Evolutionary conservation across 2,113 vertebrate species (phyloP), one percentile per base, ranked within the genome.

Genomic region (Psilopogon haemacephalus): DNA sequence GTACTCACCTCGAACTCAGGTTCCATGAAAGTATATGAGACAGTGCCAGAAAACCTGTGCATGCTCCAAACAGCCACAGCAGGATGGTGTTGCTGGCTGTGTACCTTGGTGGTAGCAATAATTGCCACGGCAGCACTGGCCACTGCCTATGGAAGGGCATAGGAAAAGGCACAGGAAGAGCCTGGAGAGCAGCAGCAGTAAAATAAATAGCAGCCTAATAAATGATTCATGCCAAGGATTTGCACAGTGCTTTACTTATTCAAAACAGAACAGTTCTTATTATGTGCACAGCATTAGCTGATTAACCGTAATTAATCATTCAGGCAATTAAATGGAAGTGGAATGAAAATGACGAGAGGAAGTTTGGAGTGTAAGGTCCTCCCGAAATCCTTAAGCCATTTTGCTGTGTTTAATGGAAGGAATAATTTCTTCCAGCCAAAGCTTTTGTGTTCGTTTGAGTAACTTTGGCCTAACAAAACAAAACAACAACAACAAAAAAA

Each of bases 271-370:
- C 42, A 44, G 42, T 17, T 44, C 42, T 44, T 44, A 44, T 44
- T 44, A 44, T 6, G 30, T 74, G 82, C 72, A 62, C 84, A 83
- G 71, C 65, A 78, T 91, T 94, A 91, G 62, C 42, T 93, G 77
- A 86, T 92, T 84, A 87, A 60, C 33, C 46, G 85, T 92, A 83
- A 91, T 94, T 94, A 96, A 94, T 95, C 77, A 91, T 93, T 88
- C 79, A 89, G 83, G 69, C 77, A 95, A 94, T 95, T 89, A 89
- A 88, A 77, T 74, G 62, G 30, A 94, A 89, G 68, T 6, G 16
- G 79, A 91, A 91, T 87, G 64, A 69, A 93, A 89, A 89, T 82
- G 32, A 72, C 77, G 94, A 71, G 93, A 94, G 81, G 96, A 96
- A 89, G 88, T 56, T 65, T 88, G 75, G 75, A 85, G 69, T 69